Base-by-base conservation (phyloP, 2,113 vertebrate genomes). In the Semnornis frantzii region DNA sequence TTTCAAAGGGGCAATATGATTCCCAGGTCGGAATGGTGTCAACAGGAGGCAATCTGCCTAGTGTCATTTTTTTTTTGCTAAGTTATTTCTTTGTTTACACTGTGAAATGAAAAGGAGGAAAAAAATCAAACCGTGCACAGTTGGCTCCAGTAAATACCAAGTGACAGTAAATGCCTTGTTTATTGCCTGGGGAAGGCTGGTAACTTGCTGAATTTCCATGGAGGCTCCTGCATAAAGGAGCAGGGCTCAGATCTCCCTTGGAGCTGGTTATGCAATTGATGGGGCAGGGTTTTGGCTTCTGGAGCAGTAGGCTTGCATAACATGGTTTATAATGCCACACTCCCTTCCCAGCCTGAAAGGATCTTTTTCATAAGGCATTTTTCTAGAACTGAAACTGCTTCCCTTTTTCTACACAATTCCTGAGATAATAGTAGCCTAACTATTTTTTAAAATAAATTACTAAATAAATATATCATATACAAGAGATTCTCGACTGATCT, bases 301-400 rank as follows among this genome's bases (percentile, higher is more conserved):
- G 92, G 84, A 96, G 97, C 92, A 94, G 94, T 89, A 50, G 76
- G 82, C 95, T 98, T 98, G 97, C 96, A 96, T 98, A 98, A 98
- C 96, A 73, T 92, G 71, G 89, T 20, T 94, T 93, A 77, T 94
- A 97, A 97, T 97, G 97, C 95, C 96, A 76, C 74, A 54, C 84
- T 87, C 74, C 65, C 57, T 85, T 74, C 68, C 92, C 78, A 78
- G 90, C 74, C 87, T 94, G 76, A 93, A 95, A 96, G 59, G 86
- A 80, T 73, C 71, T 95, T 93, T 94, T 87, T 84, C 34, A 82
- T 83, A 78, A 91, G 42, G 34, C 88, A 28, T 94, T 94, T 94
- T 92, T 87, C 87, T 84, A n/a, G 60, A 70, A 91, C 25, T 50
- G 85, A 89, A 92, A 73, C 16, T 73, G 69, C 20, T 92, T 90